These are phyloP conservation scores for Spilarctia lutea DNA, from an alignment of 2,888 invertebrate genomes.

Conservation along the genomic window DNA sequence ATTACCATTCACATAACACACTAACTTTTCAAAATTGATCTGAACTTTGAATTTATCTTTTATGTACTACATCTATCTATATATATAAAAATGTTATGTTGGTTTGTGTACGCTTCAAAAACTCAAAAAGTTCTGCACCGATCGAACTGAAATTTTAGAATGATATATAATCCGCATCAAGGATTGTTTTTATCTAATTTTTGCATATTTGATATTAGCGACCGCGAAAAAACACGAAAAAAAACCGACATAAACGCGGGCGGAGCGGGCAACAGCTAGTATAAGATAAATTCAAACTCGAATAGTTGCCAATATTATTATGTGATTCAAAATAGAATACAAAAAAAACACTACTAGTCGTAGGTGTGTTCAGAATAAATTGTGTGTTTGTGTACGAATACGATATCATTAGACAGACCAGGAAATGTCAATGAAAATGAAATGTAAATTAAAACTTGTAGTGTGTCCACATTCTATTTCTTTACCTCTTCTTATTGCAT, in stretches of 20 bases:
- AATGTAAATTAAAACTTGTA: background rate
- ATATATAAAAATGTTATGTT: too few relatives aligned
- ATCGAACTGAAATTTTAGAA: too few relatives aligned
- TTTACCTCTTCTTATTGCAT: background rate
- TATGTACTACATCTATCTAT: background rate
- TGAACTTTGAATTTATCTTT: background rate
- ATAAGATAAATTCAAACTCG: too few relatives aligned
- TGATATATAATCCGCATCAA: too few relatives aligned
- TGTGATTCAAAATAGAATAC: background rate
- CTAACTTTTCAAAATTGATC: background rate
- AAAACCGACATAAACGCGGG: too few relatives aligned
- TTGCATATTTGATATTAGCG: too few relatives aligned
- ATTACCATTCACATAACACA: background rate
- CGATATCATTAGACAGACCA: background rate
- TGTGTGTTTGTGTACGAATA: background rate
- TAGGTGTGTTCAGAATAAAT: background rate
- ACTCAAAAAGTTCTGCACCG: too few relatives aligned
- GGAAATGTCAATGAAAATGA: background rate
- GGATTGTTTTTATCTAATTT: too few relatives aligned
- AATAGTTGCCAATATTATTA: slow-evolving; percentile 2
- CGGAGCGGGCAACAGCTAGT: too few relatives aligned
- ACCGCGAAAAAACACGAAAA: too few relatives aligned
- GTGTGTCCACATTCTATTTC: too few relatives aligned
- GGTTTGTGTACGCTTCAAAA: too few relatives aligned
- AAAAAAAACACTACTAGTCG: background rate